These are phyloP conservation scores for Nephrotoma guestfalica DNA, from an alignment of 2,888 invertebrate genomes.

Conservation along the genomic window DNA sequence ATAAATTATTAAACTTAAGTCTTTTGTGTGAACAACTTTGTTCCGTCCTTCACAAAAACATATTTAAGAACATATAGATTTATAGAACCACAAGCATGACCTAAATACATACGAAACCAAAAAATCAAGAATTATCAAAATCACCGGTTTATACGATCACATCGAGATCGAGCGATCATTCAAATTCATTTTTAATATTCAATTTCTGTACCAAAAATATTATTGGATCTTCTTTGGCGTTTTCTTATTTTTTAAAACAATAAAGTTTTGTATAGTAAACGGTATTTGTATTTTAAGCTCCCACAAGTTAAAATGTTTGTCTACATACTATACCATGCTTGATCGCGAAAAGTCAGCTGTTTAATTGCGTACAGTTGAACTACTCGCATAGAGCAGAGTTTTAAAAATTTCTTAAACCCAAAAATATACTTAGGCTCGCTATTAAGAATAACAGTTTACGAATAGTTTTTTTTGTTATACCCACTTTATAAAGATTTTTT, in stretches of 20 bases:
- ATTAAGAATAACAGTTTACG: neutral
- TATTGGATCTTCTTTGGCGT: neutral
- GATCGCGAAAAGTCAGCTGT: no score
- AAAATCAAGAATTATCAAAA: neutral
- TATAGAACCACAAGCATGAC: neutral
- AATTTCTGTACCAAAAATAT: neutral
- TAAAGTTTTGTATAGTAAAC: neutral
- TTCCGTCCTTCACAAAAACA: neutral
- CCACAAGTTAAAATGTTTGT: neutral
- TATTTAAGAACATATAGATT: neutral
- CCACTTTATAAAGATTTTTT: neutral
- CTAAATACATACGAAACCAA: neutral
- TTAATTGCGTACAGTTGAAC: no score
- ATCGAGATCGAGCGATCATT: neutral
- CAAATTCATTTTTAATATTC: neutral
- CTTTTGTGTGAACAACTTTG: neutral
- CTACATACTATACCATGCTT: no score
- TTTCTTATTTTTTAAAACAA: neutral
- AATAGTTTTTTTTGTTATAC: neutral
- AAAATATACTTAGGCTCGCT: neutral
- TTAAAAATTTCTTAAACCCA: neutral
- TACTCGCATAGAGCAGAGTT: neutral
- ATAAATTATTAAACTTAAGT: neutral
- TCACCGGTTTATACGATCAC: neutral
- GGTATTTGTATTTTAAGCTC: neutral